A percentile compares a stretch with the other conserved stretches of the same genome.
phyloP scores from a whole-genome alignment of 2,113 vertebrate genomes.

The Oxygymnocypris stewartii region DNA sequence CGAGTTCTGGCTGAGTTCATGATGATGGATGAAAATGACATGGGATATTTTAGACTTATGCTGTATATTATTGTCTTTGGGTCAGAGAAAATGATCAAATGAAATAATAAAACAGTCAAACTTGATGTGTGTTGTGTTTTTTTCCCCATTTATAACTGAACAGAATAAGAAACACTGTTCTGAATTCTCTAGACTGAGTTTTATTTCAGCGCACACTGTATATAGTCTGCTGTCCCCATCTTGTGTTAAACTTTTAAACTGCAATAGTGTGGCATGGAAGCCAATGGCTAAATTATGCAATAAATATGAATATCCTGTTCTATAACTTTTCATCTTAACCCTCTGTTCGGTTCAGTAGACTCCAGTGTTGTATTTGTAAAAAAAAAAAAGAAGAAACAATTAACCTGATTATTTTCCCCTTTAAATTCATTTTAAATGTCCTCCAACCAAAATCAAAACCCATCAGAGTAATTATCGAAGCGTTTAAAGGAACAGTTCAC shows the following conservation, averaged over 20 bases:
- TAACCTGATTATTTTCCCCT: not conserved
- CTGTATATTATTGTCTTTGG: constrained; percentile 98
- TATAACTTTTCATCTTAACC: not conserved
- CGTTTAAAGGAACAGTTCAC: too few species aligned
- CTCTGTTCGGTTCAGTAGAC: not conserved
- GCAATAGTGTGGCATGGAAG: not conserved
- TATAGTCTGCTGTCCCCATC: constrained; percentile 20
- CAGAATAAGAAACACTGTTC: not conserved
- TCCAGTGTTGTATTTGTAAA: not conserved
- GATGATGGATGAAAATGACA: constrained; percentile 70
- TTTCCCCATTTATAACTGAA: not conserved
- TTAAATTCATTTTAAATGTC: not conserved
- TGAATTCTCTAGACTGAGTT: not conserved
- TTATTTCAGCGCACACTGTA: not conserved
- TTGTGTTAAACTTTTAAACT: constrained; percentile 5
- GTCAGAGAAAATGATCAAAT: constrained; percentile 93
- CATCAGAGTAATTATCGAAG: too few species aligned
- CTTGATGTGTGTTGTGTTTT: constrained; percentile 57
- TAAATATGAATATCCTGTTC: too few species aligned
- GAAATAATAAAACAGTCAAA: constrained; percentile 81
- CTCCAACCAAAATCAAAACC: too few species aligned
- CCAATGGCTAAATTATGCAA: not conserved
- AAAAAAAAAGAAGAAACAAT: too few species aligned
- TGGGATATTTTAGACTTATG: constrained; percentile 96
- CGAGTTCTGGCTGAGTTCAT: too few species aligned